Conservation (phyloP, 2,113 vertebrate species). For the Silurus meridionalis region DNA sequence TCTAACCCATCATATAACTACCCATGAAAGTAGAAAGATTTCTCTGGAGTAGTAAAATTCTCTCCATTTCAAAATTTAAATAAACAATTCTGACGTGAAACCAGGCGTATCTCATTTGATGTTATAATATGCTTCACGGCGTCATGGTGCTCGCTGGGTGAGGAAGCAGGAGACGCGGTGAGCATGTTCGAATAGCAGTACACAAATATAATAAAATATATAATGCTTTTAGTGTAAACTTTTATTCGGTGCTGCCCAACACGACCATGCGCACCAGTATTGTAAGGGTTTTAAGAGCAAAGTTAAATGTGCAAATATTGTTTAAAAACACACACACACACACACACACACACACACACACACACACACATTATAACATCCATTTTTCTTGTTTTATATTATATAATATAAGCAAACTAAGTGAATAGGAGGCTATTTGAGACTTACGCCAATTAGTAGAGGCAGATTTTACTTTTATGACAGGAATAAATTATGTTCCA, state of each 20-base stretch:
- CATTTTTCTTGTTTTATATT: not conserved
- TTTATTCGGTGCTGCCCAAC: not conserved
- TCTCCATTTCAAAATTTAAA: not conserved
- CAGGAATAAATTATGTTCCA: not conserved
- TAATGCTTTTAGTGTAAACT: not conserved
- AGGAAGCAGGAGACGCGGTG: too few species aligned
- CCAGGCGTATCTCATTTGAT: not conserved
- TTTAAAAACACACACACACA: not conserved
- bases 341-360: not conserved
- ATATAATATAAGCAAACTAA: not conserved
- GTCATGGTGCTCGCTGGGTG: not conserved
- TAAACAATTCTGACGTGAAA: slow-evolving; percentile 17
- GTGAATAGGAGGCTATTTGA: not conserved
- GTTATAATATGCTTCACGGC: not conserved
- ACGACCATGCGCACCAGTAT: too few species aligned
- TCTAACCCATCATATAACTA: not conserved
- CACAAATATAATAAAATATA: too few species aligned
- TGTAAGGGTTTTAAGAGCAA: not conserved
- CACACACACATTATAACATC: not conserved
- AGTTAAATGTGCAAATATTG: not conserved
- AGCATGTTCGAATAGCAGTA: not conserved
- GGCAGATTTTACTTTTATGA: too few species aligned
- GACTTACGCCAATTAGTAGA: not conserved
- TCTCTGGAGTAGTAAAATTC: slow-evolving; percentile 11
- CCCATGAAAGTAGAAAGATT: not conserved